These are phyloP conservation scores for Podarcis raffonei DNA, from an alignment of 2,113 vertebrate species.

Conservation along the genomic window DNA sequence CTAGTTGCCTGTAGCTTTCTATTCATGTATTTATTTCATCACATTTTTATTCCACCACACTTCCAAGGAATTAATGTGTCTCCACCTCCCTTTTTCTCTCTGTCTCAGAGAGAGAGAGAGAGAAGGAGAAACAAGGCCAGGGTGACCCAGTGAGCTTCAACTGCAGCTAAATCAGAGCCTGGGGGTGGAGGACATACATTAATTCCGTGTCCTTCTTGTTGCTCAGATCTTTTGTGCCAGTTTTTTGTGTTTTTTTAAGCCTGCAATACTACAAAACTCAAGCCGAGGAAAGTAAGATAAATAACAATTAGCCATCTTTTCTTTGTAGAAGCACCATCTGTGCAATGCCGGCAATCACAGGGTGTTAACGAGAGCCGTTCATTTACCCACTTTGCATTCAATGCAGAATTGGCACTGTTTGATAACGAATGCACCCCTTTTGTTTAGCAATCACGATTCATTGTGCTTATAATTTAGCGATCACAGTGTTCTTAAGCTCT, in stretches of 20 bases:
- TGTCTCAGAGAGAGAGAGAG: background rate
- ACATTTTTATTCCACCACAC: background rate
- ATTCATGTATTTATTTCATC: background rate
- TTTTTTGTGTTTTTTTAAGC: background rate
- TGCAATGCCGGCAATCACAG: slow-evolving; percentile 10
- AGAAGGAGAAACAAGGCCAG: too few relatives aligned
- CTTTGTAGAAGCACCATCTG: slow-evolving; percentile 23
- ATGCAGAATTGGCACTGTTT: slow-evolving; percentile 23
- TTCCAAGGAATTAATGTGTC: background rate
- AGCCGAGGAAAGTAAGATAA: slow-evolving; percentile 36
- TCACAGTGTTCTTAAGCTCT: slow-evolving; percentile 11
- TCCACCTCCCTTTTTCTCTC: background rate
- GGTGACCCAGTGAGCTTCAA: background rate
- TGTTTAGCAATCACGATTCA: slow-evolving; percentile 36
- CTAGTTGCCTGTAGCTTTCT: background rate
- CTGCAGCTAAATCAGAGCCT: background rate
- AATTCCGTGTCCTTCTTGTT: background rate
- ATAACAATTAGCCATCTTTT: slow-evolving; percentile 31
- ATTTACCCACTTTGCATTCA: slow-evolving; percentile 8
- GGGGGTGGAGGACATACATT: background rate
- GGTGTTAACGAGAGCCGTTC: slow-evolving; percentile 24
- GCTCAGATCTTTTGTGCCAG: slow-evolving; percentile 14
- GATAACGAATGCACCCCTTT: slow-evolving; percentile 14
- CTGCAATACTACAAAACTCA: background rate
- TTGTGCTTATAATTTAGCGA: slow-evolving; percentile 14